Base-by-base conservation (phyloP, 2,113 vertebrate genomes). In the Leuciscus idus region DNA sequence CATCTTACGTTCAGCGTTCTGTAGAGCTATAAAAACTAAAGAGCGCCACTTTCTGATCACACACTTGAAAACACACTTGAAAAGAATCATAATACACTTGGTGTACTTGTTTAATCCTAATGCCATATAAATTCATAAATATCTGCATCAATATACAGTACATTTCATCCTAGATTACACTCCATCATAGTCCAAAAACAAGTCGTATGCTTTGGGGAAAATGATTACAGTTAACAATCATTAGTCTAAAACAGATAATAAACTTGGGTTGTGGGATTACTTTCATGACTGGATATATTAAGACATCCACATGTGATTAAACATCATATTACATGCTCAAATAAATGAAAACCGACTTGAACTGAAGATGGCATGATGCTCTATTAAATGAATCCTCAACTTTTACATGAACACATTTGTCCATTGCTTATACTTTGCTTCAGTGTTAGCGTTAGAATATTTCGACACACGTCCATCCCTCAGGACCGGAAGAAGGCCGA, bases 401-500 rank as follows among this genome's bases (percentile, higher is more conserved):
- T 19, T 23, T 64, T 23, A 26, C 39, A 36, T 21, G 17, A 36
- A 48, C 26, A 59, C 57, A 43, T 15, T 0, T 11, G n/a, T 70
- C 28, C 43, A 46, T 13, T n/a, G 75, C 26, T 55, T 23, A 21
- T 50, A 30, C 46, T 52, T 33, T 15, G 11, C 57, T 11, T 21
- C 9, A 70, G 48, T n/a, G 2, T 57, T 21, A 8, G 19, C 2
- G 55, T 57, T 21, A 57, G 6, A 30, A 3, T 1, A 33, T 30
- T 4, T 7, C 6, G 6, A 26, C n/a, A 36, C 17, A 39, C 21
- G 10, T 66, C 72, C 9, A 84, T 13, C 19, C n/a, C 73, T 52
- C 93, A 97, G 1, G 94, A 93, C 88, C 92, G 96, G 96, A 96
- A 98, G 90, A 99, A 99, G 19, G 89, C 86, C 10, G 96, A 68